phyloP scores from a whole-genome alignment of 2,797 vertebrate genomes.

The Odontamblyopus lacepedii region DNA sequence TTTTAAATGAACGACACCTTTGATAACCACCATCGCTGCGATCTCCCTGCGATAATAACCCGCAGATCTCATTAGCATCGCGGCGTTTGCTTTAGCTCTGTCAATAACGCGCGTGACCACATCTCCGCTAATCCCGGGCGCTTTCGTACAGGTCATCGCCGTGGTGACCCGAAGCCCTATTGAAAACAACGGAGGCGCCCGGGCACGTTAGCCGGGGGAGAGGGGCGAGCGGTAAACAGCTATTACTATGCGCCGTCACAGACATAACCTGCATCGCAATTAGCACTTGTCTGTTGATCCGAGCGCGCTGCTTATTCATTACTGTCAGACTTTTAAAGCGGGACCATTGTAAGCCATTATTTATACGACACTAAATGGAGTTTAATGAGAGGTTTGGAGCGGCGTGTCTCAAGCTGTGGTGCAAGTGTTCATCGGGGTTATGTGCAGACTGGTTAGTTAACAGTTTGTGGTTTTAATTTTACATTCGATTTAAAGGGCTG shows the following conservation, averaged over 20 bases:
- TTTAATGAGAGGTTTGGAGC: conserved; percentile 34
- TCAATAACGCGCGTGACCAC: conserved; percentile 40
- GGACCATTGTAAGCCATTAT: conserved; percentile 33
- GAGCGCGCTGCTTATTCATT: conserved; percentile 49
- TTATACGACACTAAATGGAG: conserved; percentile 53
- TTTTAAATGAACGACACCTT: too few relatives aligned
- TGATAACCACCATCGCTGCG: neutral
- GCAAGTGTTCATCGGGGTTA: neutral
- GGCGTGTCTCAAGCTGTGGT: neutral
- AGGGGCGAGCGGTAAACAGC: conserved; percentile 53
- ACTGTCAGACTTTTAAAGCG: conserved; percentile 49
- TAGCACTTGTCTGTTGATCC: conserved; percentile 43
- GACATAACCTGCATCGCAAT: conserved; percentile 43
- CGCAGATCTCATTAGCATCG: neutral
- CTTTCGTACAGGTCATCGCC: conserved; percentile 46
- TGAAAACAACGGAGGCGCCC: conserved; percentile 33
- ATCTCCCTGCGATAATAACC: neutral
- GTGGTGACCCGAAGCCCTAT: conserved; percentile 34
- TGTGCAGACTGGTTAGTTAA: neutral
- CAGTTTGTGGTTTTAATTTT: neutral
- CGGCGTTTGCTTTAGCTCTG: conserved; percentile 11
- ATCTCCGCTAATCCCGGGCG: conserved; percentile 27
- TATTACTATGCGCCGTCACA: conserved; percentile 68
- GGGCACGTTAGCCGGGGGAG: conserved; percentile 35
- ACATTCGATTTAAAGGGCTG: too few relatives aligned